These are phyloP conservation scores for Eueremaeus valkanovi DNA, from an alignment of 2,888 invertebrate species.

Conservation along the genomic window DNA sequence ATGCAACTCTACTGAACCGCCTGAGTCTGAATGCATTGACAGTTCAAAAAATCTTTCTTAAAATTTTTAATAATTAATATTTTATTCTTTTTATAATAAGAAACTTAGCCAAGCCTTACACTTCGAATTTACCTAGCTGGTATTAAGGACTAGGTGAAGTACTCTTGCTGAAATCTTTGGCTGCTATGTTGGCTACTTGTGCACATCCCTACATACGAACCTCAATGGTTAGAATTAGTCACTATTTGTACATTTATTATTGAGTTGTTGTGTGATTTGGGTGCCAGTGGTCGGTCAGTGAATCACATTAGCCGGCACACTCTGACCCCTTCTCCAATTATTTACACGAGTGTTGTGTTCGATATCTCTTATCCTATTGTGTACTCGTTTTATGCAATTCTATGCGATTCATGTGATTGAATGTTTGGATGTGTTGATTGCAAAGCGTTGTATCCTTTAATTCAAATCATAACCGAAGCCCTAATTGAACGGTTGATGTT, in stretches of 20 bases:
- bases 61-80: no score
- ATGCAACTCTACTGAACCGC: no score
- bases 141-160: no score
- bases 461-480: neutral
- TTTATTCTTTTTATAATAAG: no score
- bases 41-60: no score
- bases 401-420: neutral
- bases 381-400: neutral
- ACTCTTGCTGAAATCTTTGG: no score
- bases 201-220: neutral
- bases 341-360: slow-evolving; percentile 4
- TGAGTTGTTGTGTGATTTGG: neutral
- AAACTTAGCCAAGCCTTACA: no score
- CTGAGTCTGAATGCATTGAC: no score
- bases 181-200: no score
- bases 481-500: neutral
- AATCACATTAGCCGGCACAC: neutral
- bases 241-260: neutral
- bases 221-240: neutral
- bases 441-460: slow-evolving; percentile 17
- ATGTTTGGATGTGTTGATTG: slow-evolving; percentile 17
- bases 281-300: neutral
- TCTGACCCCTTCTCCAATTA: neutral
- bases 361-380: neutral
- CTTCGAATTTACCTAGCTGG: no score